These are phyloP conservation scores for Tringa solitaria DNA, from an alignment of 2,113 vertebrate genomes.

Conservation along the genomic window DNA sequence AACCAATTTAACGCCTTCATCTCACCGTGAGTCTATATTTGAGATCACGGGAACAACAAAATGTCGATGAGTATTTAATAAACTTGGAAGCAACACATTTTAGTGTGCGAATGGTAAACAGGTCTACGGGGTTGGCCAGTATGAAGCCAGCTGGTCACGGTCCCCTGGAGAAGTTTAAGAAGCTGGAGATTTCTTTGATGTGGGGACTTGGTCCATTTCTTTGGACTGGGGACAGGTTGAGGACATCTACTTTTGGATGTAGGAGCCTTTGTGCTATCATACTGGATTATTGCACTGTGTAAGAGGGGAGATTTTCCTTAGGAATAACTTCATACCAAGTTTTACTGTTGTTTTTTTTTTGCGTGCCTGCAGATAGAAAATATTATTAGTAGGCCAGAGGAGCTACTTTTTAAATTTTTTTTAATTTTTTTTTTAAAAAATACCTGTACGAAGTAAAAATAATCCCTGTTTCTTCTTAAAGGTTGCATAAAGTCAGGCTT, in stretches of 20 bases:
- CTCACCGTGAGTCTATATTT: background rate
- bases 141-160: background rate
- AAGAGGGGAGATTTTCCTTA: background rate
- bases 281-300: background rate
- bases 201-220: background rate
- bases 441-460: background rate
- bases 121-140: background rate
- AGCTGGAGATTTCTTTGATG: background rate
- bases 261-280: background rate
- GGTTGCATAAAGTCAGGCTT: accelerated
- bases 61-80: background rate
- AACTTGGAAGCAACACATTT: background rate
- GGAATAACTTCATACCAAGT: background rate
- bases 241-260: background rate
- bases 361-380: background rate
- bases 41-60: background rate
- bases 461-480: background rate
- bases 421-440: background rate
- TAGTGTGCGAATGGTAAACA: background rate
- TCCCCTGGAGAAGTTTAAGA: background rate
- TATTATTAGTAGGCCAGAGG: background rate
- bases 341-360: background rate
- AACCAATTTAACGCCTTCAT: background rate
- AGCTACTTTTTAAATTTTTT: background rate
- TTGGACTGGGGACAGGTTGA: background rate